Evolutionary conservation across 30 jellyfish, hydroid and myxozoan species (phyloP).

Genomic region (Cassiopea xamachana): DNA sequence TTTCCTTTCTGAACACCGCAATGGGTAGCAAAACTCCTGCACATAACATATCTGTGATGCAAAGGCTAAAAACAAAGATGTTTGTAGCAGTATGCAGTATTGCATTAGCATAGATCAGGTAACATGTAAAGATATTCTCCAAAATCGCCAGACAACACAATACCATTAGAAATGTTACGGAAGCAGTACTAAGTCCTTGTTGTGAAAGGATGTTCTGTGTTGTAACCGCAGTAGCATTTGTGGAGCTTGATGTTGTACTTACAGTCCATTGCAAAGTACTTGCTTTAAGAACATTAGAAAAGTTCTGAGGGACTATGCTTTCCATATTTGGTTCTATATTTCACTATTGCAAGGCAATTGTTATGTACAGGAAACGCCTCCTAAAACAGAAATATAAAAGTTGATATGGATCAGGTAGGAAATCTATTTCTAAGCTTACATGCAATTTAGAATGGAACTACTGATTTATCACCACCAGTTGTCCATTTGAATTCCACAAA

Average conservation of each 20-base stretch:
- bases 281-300: neutral
- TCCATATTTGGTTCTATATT: neutral
- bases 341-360: neutral
- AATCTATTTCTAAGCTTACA: too few species aligned
- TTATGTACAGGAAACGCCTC: too few species aligned
- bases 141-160: slow-evolving; percentile 76
- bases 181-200: neutral
- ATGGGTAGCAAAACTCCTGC: slow-evolving; percentile 82
- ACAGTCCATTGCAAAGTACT: neutral
- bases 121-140: slow-evolving; percentile 77
- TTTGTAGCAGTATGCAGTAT: slow-evolving; percentile 80
- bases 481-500: too few species aligned
- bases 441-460: too few species aligned
- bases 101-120: slow-evolving; percentile 48
- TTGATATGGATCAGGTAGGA: too few species aligned
- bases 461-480: too few species aligned
- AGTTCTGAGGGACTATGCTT: neutral
- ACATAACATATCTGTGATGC: slow-evolving; percentile 71
- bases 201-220: neutral
- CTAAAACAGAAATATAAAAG: too few species aligned
- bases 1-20: slow-evolving; percentile 46
- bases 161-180: slow-evolving; percentile 59
- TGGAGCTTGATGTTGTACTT: neutral
- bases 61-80: slow-evolving; percentile 77
- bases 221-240: neutral